Evolutionary conservation across 2,888 invertebrate species (phyloP).

Genomic region (Eucera pruinosa): DNA sequence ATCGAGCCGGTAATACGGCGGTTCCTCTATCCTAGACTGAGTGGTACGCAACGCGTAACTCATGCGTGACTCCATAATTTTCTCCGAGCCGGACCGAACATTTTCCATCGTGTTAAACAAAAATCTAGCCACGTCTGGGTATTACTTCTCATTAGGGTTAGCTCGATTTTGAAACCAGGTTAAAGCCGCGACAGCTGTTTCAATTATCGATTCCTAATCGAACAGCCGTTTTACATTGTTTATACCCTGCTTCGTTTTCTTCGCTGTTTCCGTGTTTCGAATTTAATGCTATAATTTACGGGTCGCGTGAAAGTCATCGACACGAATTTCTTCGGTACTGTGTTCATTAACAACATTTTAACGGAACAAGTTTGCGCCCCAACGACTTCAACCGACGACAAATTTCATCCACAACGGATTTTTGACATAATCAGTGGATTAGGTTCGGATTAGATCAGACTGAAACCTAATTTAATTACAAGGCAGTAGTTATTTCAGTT

Average conservation of each 20-base stretch:
- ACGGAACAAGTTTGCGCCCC: no score
- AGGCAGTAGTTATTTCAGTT: no score
- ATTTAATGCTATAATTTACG: no score
- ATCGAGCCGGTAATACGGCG: constrained; percentile 32
- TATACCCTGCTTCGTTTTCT: not conserved
- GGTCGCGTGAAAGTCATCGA: no score
- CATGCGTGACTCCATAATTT: constrained; percentile 60
- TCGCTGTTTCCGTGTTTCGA: constrained; percentile 16
- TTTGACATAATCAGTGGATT: no score
- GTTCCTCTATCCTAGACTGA: not conserved
- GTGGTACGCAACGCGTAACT: constrained; percentile 24
- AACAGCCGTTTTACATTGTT: constrained; percentile 36
- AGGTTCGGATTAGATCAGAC: no score
- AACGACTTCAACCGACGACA: no score
- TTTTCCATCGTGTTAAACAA: constrained; percentile 47
- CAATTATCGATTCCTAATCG: constrained; percentile 49
- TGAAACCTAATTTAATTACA: no score
- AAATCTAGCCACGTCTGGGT: constrained; percentile 46
- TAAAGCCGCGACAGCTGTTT: constrained; percentile 40
- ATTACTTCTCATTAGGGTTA: constrained; percentile 51
- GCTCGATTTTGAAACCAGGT: constrained; percentile 9
- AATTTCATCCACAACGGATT: no score
- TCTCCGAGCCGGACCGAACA: constrained; percentile 12
- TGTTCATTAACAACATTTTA: no score
- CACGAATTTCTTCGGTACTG: no score